Evolutionary conservation across 2,797 vertebrate genomes (phyloP), one percentile per base, ranked within the genome.

Genomic region (Craterocephalus amniculus): DNA sequence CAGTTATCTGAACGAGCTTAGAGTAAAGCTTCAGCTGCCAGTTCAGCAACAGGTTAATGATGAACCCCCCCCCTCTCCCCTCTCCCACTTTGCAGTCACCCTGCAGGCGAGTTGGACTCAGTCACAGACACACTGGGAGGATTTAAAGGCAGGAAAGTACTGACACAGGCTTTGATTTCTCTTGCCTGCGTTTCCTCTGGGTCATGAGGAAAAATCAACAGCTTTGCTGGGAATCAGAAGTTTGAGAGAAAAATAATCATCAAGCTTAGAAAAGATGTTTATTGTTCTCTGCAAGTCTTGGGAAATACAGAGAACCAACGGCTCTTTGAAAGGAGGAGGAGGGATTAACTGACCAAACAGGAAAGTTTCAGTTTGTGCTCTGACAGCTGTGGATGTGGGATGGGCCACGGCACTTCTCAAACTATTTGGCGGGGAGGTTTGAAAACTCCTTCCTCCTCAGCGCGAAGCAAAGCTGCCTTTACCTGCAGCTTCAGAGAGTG

Each of bases 371-470:
- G 64, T 83, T 86, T 76, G 70, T 4, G 61, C 72, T 88, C 74
- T 87, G 83, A 87, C 82, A 83, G 85, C 70, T 79, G 63, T 62
- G 79, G 34, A 79, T 73, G 84, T 83, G 81, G 79, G 82, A 67
- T 43, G 77, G 82, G 64, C 85, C 8, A 49, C 67, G 48, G 48
- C 43, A 31, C 72, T 38, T 87, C 86, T 79, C 31, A 70, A 88
- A 64, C 38, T 78, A 80, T 87, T 90, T 93, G 92, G 93, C 92
- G 92, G 89, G 90, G 83, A 88, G 45, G 90, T 94, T 92, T 86
- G 79, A 93, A 94, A 89, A 88, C 55, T 20, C 57, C 74, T 82
- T 83, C 81, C 68, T 86, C 60, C 51, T 70, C 34, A 1, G 71
- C 70, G 66, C 22, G 11, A 60, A 64, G 26, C 26, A 12, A 61